Evolutionary conservation across 2,113 vertebrate genomes (phyloP).

Genomic region (Poeciliopsis occidentalis): DNA sequence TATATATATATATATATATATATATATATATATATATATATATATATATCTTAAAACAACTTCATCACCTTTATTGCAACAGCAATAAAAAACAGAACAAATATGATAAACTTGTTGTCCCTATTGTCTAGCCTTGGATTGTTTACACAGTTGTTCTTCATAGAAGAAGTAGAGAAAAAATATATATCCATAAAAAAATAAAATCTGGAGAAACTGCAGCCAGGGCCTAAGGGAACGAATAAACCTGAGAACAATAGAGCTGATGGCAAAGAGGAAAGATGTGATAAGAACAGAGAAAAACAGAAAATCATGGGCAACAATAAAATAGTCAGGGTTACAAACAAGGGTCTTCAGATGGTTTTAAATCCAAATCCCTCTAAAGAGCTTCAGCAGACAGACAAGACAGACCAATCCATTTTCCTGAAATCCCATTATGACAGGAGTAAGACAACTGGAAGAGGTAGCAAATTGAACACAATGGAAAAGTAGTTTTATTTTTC

Average conservation of each 20-base stretch:
- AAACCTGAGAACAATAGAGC: neutral
- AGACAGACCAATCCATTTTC: conserved; percentile 61
- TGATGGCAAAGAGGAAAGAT: conserved; percentile 14
- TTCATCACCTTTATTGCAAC: too few relatives aligned
- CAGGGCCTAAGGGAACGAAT: neutral
- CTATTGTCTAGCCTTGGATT: neutral
- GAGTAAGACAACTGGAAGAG: conserved; percentile 51
- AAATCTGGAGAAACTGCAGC: neutral
- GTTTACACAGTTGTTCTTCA: neutral
- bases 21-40: too few relatives aligned
- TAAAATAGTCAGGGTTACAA: conserved; percentile 34
- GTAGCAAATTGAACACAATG: conserved; percentile 50
- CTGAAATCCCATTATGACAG: conserved; percentile 71
- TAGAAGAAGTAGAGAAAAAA: neutral
- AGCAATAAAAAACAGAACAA: neutral
- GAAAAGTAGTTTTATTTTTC: conserved; percentile 29
- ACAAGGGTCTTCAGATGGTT: conserved; percentile 60
- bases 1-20: too few relatives aligned
- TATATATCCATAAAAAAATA: neutral
- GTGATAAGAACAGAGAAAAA: conserved; percentile 49
- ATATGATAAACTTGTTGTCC: neutral
- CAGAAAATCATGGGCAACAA: conserved; percentile 47
- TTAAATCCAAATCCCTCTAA: conserved; percentile 67
- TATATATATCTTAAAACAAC: too few relatives aligned
- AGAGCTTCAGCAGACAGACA: conserved; percentile 55